Base-by-base conservation (phyloP, 2,113 vertebrate genomes). In the Phaethornis superciliosus region DNA sequence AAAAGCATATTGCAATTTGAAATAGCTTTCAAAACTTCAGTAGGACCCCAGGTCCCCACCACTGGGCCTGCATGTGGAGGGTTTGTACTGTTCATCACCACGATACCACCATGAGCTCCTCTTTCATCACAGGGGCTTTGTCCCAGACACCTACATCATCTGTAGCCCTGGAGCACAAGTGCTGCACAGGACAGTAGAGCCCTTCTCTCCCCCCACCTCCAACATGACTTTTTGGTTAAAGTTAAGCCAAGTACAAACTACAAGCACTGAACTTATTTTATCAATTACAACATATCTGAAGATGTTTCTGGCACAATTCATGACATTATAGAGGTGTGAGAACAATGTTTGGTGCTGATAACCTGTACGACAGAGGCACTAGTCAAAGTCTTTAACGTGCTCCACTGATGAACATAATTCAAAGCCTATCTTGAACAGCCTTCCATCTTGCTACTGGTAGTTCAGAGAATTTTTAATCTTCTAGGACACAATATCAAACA, bases 361-460 rank as follows among this genome's bases (percentile, higher is more conserved):
- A 95, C 75, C 60, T 93, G 49, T 20, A 55, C 78, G 87, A 85
- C 85, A 94, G 56, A 78, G 75, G 82, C 70, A 78, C 64, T 49
- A 42, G 33, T 74, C 63, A 55, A 89, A 91, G 64, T 67, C 82
- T 64, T 95, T 86, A 89, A 74, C n/a, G 24, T 47, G 77, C 78
- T 81, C 32, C 65, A 88, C 52, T 35, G 68, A 87, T 15, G 63
- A 91, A 54, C 58, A 28, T 14, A 27, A 89, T 88, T 94, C 82
- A 89, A 87, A 96, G 62, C 23, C 49, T 85, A 64, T 81, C 56
- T 71, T 67, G 42, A 89, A 90, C 12, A 89, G 40, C 68, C 52
- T 75, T 85, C 72, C 30, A 71, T 33, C 52, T 89, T 88, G 64
- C 69, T 95, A 81, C 81, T 91, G 96, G 88, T 94, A 94, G 95